Percentiles rank a stretch among this genome's conserved stretches.
Evolutionary conservation across 2,888 invertebrate genomes (phyloP).

Genomic region (Callinectes sapidus): DNA sequence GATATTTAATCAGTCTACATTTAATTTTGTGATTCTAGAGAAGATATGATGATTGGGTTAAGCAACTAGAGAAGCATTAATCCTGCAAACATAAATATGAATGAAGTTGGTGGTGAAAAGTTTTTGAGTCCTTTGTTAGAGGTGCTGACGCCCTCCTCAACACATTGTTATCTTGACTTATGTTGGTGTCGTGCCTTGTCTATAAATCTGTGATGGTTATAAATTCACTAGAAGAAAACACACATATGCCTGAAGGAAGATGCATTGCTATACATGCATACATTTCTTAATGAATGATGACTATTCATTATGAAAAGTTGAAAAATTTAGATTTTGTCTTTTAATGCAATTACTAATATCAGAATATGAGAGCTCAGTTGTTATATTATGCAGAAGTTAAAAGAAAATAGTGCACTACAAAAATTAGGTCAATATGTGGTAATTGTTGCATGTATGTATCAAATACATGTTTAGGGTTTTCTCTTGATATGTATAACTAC

Average conservation of each 20-base stretch:
- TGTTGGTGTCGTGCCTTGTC: conserved; percentile 2
- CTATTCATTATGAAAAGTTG: not conserved
- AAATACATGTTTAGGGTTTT: not conserved
- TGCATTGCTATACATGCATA: not conserved
- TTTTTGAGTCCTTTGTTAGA: not conserved
- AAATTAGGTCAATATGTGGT: not conserved
- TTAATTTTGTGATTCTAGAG: not conserved
- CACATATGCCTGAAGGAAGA: not conserved
- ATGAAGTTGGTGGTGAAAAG: not conserved
- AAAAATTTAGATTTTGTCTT: not conserved
- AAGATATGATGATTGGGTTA: not conserved
- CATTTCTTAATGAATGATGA: not conserved
- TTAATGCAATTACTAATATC: not conserved
- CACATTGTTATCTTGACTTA: conserved; percentile 4
- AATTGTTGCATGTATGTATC: not conserved
- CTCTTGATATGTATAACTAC: not conserved
- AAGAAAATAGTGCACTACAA: not conserved
- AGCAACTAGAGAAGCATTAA: not conserved
- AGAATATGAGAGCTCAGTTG: not conserved
- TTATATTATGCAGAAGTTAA: not conserved
- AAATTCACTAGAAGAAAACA: conserved; percentile 1
- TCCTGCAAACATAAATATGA: not conserved
- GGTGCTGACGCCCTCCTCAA: not conserved
- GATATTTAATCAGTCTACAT: not conserved
- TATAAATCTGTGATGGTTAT: not conserved